phyloP scores from a whole-genome alignment of 2,797 vertebrate genomes.

The Botia kubotai region DNA sequence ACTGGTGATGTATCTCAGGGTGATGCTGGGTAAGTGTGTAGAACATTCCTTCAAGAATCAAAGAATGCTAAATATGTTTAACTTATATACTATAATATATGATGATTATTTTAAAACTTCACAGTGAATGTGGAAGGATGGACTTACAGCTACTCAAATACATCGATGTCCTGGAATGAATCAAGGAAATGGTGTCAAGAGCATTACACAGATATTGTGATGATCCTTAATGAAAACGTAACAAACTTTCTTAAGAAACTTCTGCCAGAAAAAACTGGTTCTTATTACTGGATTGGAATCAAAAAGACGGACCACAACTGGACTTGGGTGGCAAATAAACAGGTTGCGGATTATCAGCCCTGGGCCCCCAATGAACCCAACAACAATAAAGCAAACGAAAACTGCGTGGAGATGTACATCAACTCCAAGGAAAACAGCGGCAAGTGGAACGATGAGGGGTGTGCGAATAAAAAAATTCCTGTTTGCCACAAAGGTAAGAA shows the following conservation, averaged over 20 bases:
- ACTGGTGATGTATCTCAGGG: slow-evolving; percentile 32
- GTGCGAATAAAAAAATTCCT: slow-evolving; percentile 28
- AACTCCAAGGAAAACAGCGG: not conserved
- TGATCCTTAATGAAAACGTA: slow-evolving; percentile 55
- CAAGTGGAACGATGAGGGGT: slow-evolving; percentile 80
- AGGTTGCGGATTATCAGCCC: slow-evolving; percentile 66
- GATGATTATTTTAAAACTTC: not conserved
- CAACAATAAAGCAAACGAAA: slow-evolving; percentile 64
- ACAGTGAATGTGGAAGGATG: slow-evolving; percentile 51
- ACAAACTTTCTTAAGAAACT: slow-evolving; percentile 11
- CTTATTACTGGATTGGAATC: slow-evolving; percentile 77
- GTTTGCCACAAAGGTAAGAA: slow-evolving; percentile 74
- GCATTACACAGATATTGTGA: slow-evolving; percentile 46
- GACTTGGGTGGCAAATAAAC: slow-evolving; percentile 76
- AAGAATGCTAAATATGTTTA: too few relatives aligned
- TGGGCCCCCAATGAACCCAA: slow-evolving; percentile 79
- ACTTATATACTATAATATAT: too few relatives aligned
- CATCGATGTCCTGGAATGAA: slow-evolving; percentile 30
- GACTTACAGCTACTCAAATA: slow-evolving; percentile 42
- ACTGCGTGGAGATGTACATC: slow-evolving; percentile 80
- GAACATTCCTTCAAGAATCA: not conserved
- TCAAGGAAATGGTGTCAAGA: slow-evolving; percentile 48
- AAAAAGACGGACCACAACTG: slow-evolving; percentile 69
- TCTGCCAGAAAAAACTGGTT: not conserved
- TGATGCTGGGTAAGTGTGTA: slow-evolving; percentile 39